Base-by-base conservation (phyloP, 2,888 invertebrate species). In the Patella depressa region DNA sequence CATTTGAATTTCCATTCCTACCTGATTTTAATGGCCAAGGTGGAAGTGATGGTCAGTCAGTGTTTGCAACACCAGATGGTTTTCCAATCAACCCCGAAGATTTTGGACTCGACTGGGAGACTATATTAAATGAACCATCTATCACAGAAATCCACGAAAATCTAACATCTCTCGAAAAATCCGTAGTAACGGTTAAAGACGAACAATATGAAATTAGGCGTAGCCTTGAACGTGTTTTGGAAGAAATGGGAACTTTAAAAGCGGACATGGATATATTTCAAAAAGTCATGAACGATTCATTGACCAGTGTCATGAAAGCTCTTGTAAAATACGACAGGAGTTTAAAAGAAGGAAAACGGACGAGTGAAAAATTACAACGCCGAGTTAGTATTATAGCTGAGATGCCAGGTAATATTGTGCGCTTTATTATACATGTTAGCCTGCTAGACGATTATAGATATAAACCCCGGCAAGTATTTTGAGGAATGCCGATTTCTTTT, bases 241-340 rank as follows among this genome's bases (percentile, higher is more conserved):
- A 65, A 24, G 65, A 65, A 65, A 65, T 65, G 65, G 65, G 65
- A 24, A 65, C 65, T 24, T 65, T 65, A 65, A 65, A 24, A 65
- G 65, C 65, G 19, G 65, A 65, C 19, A 65, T 65, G 65, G 24
- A 14, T 12, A 19, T 24, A 14, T 65, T 65, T 15, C 65, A 65
- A 65, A 65, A 24, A 19, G 19, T 24, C 15, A 65, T 65, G 24
- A 65, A 65, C 65, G 65, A 65, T 12, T 65, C 65, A 65, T 1
- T 65, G 19, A 65, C 65, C 24, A 24, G 24, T 65, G 65, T 65
- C 1, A 65, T 65, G 65, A 65, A 65, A 65, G 24, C 19, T 11
- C 12, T 65, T 12, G 19, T 24, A 9, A 65, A 65, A 24, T 24
- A 65, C 19, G 65, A 65, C 24, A 65, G 24, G 14, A 24, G 19